phyloP scores from a whole-genome alignment of 2,797 vertebrate species.

The Leptatherina wallacei region DNA sequence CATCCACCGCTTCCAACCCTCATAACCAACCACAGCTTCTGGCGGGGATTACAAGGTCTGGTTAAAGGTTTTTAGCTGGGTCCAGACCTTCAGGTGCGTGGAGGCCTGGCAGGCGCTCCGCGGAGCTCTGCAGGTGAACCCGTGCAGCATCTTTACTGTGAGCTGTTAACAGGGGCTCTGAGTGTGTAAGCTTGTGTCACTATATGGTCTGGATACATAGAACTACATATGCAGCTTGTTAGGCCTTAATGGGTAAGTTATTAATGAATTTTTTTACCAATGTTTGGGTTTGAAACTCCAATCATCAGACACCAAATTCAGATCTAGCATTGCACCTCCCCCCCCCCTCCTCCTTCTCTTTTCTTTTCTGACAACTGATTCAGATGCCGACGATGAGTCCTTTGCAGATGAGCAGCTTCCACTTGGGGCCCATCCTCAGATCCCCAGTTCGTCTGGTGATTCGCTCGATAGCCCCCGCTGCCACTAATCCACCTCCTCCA shows the following conservation, averaged over 20 bases:
- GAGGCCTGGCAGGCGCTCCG: slow-evolving; percentile 10
- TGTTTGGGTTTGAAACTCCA: background rate
- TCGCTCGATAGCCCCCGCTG: background rate
- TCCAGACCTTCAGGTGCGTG: slow-evolving; percentile 45
- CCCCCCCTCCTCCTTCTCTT: background rate
- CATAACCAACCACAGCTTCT: background rate
- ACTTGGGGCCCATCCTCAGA: background rate
- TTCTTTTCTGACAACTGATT: slow-evolving; percentile 40
- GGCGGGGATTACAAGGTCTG: slow-evolving; percentile 7
- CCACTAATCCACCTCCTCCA: slow-evolving; percentile 96
- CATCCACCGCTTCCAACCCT: slow-evolving; percentile 25
- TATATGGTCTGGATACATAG: slow-evolving; percentile 36
- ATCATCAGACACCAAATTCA: slow-evolving; percentile 31
- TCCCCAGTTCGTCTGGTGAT: slow-evolving; percentile 14
- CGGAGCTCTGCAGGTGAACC: slow-evolving; percentile 8
- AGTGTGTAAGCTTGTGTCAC: slow-evolving; percentile 23
- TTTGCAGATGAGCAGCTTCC: slow-evolving; percentile 35
- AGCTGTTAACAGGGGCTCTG: slow-evolving; percentile 28
- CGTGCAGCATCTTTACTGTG: slow-evolving; percentile 14
- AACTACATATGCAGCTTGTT: slow-evolving; percentile 44
- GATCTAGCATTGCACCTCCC: slow-evolving; percentile 24
- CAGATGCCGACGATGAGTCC: slow-evolving; percentile 50
- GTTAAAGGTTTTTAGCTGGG: slow-evolving; percentile 30
- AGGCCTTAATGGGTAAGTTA: slow-evolving; percentile 42
- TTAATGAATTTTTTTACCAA: slow-evolving; percentile 3